Base-by-base conservation (phyloP, 2,113 vertebrate genomes). In the Jacana jacana region DNA sequence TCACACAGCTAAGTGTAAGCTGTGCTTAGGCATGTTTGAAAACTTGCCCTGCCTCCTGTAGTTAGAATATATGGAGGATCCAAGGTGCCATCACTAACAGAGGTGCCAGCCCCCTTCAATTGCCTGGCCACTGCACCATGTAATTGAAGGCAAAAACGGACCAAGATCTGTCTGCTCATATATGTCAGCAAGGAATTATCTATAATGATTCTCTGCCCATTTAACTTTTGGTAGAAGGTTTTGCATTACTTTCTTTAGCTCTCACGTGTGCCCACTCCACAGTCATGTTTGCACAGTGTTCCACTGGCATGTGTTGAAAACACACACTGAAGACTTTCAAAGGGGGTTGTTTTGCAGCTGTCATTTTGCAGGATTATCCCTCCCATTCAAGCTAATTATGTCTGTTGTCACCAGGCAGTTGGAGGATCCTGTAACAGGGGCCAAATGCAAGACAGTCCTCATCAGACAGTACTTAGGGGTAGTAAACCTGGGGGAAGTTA, bases 271-370 rank as follows among this genome's bases (percentile, higher is more conserved):
- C 73, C 66, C 63, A 76, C 84, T 93, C 92, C 52, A 85, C 90
- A 91, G 94, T 81, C 78, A 55, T 40, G 35, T 70, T 90, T 76
- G 61, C 89, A 66, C 57, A 85, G 91, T 91, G 81, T 96, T 95
- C 97, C 70, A 60, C 54, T 88, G 80, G 69, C 91, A 86, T 76
- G 89, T 97, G 97, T 86, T 97, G 97, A 97, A 97, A 98, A 94
- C 92, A 68, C 83, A 77, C 18, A 30, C 82, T 94, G 95, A 94
- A 94, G 92, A 88, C 88, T 97, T 94, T 96, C 95, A 95, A 94
- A 97, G 13, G 44, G 93, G 86, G 81, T 94, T 94, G 96, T 96
- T 97, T 97, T 94, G 94, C 96, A 97, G 95, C 96, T 98, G 94
- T 97, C 97, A 94, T 80, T 97, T 96, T 64, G 20, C 68, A n/a